These are phyloP conservation scores for Pinctada fucata DNA, from an alignment of 2,888 invertebrate species.

Conservation along the genomic window DNA sequence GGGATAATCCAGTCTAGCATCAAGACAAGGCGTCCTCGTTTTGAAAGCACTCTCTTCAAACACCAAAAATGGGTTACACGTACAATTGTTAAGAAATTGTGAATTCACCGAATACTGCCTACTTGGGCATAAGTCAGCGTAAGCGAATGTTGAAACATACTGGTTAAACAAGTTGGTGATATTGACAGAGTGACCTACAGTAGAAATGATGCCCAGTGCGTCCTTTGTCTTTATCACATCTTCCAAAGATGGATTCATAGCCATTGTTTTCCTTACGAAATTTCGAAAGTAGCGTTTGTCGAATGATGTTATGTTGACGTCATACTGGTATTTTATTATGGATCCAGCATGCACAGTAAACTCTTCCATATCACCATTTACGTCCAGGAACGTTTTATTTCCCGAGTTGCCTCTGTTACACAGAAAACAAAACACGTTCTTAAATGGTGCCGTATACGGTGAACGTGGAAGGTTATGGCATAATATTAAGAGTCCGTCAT, in stretches of 20 bases:
- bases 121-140: background rate
- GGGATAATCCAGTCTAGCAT: background rate
- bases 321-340: background rate
- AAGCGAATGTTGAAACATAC: background rate
- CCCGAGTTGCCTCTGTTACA: constrained; percentile 33
- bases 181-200: background rate
- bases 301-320: background rate
- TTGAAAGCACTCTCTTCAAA: background rate
- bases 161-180: background rate
- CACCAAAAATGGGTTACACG: background rate
- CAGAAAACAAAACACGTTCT: constrained; percentile 43
- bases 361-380: background rate
- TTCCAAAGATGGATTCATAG: background rate
- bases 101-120: background rate
- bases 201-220: background rate
- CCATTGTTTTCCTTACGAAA: background rate
- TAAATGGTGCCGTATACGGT: constrained; percentile 16
- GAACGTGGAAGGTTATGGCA: constrained; percentile 2
- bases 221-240: background rate
- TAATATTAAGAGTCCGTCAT: background rate
- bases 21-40: background rate
- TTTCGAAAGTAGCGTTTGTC: background rate
- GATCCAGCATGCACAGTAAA: background rate
- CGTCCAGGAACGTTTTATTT: background rate
- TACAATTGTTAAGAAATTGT: background rate